Percentiles rank a stretch among this genome's conserved stretches.
Conservation (phyloP, 2,113 vertebrate species). For the Mionectes macconnelli region DNA sequence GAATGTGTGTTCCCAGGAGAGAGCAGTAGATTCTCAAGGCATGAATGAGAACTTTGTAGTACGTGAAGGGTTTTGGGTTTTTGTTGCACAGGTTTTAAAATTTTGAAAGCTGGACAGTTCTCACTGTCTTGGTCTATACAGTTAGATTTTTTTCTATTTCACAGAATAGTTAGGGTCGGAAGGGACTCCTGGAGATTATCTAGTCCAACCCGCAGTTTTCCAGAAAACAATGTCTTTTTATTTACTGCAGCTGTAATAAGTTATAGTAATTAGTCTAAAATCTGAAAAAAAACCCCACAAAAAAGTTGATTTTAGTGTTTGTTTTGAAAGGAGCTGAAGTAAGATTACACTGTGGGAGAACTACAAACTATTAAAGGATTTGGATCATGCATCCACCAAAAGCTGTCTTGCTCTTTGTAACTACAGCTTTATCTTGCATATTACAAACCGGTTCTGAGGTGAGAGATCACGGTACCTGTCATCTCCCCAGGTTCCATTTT, state of each 20-base stretch:
- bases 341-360: neutral
- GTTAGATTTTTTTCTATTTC: neutral
- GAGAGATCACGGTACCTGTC: neutral
- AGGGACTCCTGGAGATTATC: neutral
- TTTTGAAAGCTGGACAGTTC: neutral
- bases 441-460: neutral
- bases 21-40: neutral
- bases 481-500: neutral
- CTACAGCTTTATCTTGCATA: neutral
- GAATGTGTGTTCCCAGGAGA: neutral
- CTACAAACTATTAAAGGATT: neutral
- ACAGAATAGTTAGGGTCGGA: neutral
- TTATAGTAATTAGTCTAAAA: neutral
- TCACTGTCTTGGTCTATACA: neutral
- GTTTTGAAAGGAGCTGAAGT: neutral
- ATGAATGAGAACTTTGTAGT: neutral
- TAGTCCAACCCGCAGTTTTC: neutral
- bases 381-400: neutral
- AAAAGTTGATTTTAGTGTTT: neutral
- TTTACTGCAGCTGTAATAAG: neutral
- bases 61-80: neutral
- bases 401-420: neutral
- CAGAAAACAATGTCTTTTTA: neutral
- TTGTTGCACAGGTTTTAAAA: neutral
- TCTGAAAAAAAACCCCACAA: neutral